Evolutionary conservation across 2,888 invertebrate genomes (phyloP), one percentile per base, ranked within the genome.

Genomic region (Acanthoscelides obtectus): DNA sequence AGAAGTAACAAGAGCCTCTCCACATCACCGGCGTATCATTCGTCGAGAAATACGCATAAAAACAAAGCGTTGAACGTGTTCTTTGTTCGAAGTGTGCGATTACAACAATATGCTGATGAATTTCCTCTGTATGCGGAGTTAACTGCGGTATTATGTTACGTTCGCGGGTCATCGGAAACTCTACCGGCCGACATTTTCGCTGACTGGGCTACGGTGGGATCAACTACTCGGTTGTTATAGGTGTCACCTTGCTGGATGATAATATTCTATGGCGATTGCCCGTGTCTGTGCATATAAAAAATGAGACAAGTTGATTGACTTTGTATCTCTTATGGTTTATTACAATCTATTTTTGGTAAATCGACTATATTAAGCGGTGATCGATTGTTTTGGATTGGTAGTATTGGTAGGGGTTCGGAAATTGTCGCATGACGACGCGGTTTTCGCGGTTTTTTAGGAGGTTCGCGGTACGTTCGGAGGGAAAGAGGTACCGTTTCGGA

Each of bases 81-180:
- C 74, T 79, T 79, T 79, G 77, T 77, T 78, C 78, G n/a, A 12
- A 45, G 45, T 45, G 45, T 45, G 75, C 73, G 79, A 79, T 79
- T 77, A 79, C 78, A 77, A 79, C 78, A 82, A 82, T 79, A 78
- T 81, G 83, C 83, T 83, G 83, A 83, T 79, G 81, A 81, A 83
- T 83, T 83, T 83, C 83, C 83, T 81, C 79, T 65, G 64, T 71
- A 74, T 74, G 70, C 73, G 45, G 68, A 70, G 73, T 73, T 75
- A 74, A 8, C 66, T n/a, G 68, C 65, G 69, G 73, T 79, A 75
- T 80, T 72, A 72, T 67, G 75, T 80, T 79, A 75, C 66, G 12
- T 45, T 21, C 81, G 67, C 73, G 71, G 76, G 78, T 75, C 77
- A 77, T 74, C 76, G 75, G 73, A 78, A 73, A 76, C 74, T 75